Evolutionary conservation across 2,797 vertebrate genomes (phyloP).

Genomic region (Phyllotis vaccarum): DNA sequence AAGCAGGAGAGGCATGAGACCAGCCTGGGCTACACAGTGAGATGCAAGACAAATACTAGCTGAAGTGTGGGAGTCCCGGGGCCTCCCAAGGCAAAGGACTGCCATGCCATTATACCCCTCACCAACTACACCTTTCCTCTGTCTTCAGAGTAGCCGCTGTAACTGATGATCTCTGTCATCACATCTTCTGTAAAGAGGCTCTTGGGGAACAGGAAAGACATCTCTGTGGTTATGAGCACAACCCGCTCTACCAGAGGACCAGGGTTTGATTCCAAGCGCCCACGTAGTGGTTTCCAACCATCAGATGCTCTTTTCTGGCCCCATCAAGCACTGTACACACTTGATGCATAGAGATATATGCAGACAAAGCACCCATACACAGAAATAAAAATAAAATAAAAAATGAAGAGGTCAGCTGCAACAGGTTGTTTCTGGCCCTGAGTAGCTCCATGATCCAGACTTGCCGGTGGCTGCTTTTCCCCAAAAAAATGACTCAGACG

Average conservation of each 20-base stretch:
- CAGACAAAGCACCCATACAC: background rate
- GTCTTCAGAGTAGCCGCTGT: slow-evolving; percentile 78
- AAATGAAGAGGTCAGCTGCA: slow-evolving; percentile 90
- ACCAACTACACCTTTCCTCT: slow-evolving; percentile 88
- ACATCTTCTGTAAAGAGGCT: slow-evolving; percentile 90
- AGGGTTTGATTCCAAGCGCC: background rate
- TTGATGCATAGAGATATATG: background rate
- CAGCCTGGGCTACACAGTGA: background rate
- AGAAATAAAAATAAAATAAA: background rate
- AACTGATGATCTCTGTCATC: slow-evolving; percentile 91
- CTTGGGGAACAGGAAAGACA: background rate
- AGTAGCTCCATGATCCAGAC: too few relatives aligned
- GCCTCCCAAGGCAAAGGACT: slow-evolving; percentile 93
- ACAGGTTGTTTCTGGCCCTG: too few relatives aligned
- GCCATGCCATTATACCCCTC: slow-evolving; percentile 92
- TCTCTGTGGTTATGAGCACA: slow-evolving; percentile 90
- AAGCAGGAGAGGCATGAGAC: background rate
- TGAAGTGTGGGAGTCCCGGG: slow-evolving; percentile 84
- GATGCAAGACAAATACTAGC: background rate
- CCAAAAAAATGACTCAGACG: too few relatives aligned
- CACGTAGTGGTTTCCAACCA: background rate
- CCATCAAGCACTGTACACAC: background rate
- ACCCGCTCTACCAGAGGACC: slow-evolving; percentile 85
- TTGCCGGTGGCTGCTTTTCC: too few relatives aligned
- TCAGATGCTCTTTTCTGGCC: background rate